Evolutionary conservation across 92 coral and sea anemone species (phyloP).

Genomic region (Actinostola sp.): DNA sequence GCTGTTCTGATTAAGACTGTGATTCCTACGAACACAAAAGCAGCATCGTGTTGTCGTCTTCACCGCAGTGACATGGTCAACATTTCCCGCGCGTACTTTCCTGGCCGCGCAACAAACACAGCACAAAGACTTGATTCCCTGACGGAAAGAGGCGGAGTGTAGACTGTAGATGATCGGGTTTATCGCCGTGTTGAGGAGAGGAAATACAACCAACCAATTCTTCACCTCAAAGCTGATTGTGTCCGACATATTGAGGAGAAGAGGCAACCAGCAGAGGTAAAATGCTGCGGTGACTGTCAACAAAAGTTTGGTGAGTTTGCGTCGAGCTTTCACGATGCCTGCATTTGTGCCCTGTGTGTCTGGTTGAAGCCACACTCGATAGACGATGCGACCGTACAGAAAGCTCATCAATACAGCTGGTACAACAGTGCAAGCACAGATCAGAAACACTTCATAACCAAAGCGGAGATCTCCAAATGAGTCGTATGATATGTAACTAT

Average conservation of each 20-base stretch:
- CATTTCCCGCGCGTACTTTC: neutral
- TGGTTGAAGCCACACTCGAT: slow-evolving; percentile 15
- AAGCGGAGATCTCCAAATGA: neutral
- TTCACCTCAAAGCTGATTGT: slow-evolving; percentile 6
- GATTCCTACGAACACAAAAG: no score
- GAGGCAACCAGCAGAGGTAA: slow-evolving; percentile 31
- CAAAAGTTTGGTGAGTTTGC: slow-evolving; percentile 29
- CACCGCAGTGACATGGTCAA: no score
- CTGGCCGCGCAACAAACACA: slow-evolving; percentile 7
- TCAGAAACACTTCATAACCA: slow-evolving; percentile 9
- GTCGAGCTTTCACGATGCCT: slow-evolving; percentile 28
- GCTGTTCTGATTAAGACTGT: no score
- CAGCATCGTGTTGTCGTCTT: no score
- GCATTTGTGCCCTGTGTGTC: slow-evolving; percentile 21
- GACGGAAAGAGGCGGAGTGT: slow-evolving; percentile 20
- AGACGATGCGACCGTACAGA: slow-evolving; percentile 27
- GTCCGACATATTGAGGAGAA: neutral
- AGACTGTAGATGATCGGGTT: slow-evolving; percentile 27
- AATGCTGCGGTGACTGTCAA: slow-evolving; percentile 13
- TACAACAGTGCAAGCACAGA: slow-evolving; percentile 1
- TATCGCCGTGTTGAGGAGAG: slow-evolving; percentile 4
- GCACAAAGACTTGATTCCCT: slow-evolving; percentile 20
- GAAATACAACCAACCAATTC: neutral
- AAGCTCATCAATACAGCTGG: slow-evolving; percentile 12
- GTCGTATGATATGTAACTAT: neutral